Evolutionary conservation across 2,888 invertebrate genomes (phyloP), one percentile per base, ranked within the genome.

Genomic region (Andrena chrysosceles): DNA sequence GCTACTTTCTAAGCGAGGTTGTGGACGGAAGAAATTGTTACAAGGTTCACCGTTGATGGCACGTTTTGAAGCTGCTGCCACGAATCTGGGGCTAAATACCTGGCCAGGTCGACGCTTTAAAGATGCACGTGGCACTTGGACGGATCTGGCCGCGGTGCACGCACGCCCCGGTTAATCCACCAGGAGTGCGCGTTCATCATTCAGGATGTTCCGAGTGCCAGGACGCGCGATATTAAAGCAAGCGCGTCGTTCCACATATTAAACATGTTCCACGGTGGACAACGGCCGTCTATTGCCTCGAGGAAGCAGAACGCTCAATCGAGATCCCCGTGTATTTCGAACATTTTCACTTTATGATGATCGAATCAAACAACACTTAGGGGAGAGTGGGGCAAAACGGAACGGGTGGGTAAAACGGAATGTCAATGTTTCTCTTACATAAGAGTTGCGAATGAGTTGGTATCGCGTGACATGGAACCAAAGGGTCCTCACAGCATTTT

Each of bases 241-340:
- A 35, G n/a, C 48, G 16, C 31, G 63, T 56, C 81, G 81, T 81
- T 81, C 69, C 81, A 69, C 64, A 2, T 81, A 74, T 74, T 74
- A 59, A 81, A 74, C 81, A 52, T 74, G 49, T 52, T 80, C 71
- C 49, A 42, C 13, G 20, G 23, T 29, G 54, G 48, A 13, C 7
- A 23, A 52, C 26, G 29, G 16, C 20, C 6, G 10, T 10, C 35
- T 6, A 10, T 48, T 49, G 33, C 42, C 7, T 5, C 23, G 2
- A 20, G 7, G 23, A 6, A 52, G 31, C 6, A 7, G 62, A 63
- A 68, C 13, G 10, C 5, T 33, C 3, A 3, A 49, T 23, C 10
- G 23, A 56, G 26, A 23, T 26, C 10, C 23, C 10, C 56, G 7
- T 8, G 8, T 26, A 10, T 10, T 23, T 56, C 56, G 20, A 26